A percentile compares a stretch with the other conserved stretches of the same genome.
These are phyloP conservation scores for Rhamphomyia laevipes DNA, from an alignment of 2,888 invertebrate genomes.

Conservation along the genomic window DNA sequence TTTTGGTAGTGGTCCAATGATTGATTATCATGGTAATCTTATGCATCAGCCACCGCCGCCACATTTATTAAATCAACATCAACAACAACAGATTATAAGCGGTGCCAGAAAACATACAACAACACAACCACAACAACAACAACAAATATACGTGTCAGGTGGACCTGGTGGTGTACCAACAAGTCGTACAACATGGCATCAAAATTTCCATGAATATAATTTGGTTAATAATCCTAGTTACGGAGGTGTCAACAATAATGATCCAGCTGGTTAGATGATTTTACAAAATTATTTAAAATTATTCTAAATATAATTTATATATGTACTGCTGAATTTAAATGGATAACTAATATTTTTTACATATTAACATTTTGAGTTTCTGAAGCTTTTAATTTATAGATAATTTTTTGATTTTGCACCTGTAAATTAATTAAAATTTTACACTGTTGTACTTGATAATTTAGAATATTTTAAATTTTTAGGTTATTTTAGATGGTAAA, in stretches of 20 bases:
- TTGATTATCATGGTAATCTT: slow-evolving; percentile 12
- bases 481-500: no score
- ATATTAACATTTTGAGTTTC: no score
- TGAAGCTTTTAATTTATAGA: no score
- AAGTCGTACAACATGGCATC: slow-evolving; percentile 37
- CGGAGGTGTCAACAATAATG: slow-evolving; percentile 27
- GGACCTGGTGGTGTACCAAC: background rate
- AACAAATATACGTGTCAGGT: slow-evolving; percentile 2
- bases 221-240: slow-evolving; percentile 37
- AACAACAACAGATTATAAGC: slow-evolving; percentile 7
- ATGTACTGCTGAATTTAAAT: no score
- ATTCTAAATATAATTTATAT: no score
- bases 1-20: slow-evolving; percentile 14
- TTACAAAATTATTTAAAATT: slow-evolving; percentile 3
- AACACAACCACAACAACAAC: slow-evolving; percentile 16
- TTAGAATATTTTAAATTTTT: no score
- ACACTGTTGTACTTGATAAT: no score
- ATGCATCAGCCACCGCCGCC: slow-evolving; percentile 13
- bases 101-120: background rate
- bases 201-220: slow-evolving; percentile 29
- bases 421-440: no score
- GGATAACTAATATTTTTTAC: no score
- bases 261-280: slow-evolving; percentile 32
- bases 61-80: slow-evolving; percentile 14
- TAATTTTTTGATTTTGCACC: no score